Evolutionary conservation across 2,797 vertebrate genomes (phyloP), one percentile per base, ranked within the genome.

Genomic region (Sus cebifrons): DNA sequence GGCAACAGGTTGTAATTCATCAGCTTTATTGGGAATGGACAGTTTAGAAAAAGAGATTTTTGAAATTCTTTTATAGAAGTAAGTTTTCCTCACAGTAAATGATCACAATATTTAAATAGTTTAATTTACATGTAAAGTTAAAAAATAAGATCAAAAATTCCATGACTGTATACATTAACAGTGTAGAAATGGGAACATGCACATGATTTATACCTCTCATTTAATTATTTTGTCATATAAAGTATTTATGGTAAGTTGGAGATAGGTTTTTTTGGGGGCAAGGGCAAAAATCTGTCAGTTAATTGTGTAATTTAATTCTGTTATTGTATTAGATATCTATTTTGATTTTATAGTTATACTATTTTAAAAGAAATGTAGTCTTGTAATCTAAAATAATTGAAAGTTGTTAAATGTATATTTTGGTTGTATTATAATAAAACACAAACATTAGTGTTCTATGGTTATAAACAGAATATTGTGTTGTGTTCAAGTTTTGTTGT

Each of bases 341-440:
- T 82, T 58, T 27, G 8, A 94, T 91, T 95, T 98, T 96, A 79
- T 44, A 91, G 17, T 86, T 74, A 89, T 98, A 17, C 36, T 96
- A 68, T 70, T 89, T 97, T 89, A 32, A 68, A 93, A 84, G 11
- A 64, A 96, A 90, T 94, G 96, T 96, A 93, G 71, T 97, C 82
- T 96, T 96, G 49, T 75, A 95, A 89, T 40, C 83, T 96, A 94
- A 96, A 95, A 94, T 95, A 95, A 94, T 88, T 94, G 4, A 88
- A 97, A 98, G 88, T 17, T 97, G 16, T 96, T 92, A 97, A 97
- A 94, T 97, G 58, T 84, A 87, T 97, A 94, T 98, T 98, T 98
- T 18, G 0, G 70, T 90, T 21, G 0, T 96, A 95, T 62, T 96
- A 40, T 86, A 98, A 98, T 97, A 98, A 98, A 98, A 71, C 54